Evolutionary conservation across 2,888 invertebrate species (phyloP), one percentile per base, ranked within the genome.

Genomic region (Tinea pellionella): DNA sequence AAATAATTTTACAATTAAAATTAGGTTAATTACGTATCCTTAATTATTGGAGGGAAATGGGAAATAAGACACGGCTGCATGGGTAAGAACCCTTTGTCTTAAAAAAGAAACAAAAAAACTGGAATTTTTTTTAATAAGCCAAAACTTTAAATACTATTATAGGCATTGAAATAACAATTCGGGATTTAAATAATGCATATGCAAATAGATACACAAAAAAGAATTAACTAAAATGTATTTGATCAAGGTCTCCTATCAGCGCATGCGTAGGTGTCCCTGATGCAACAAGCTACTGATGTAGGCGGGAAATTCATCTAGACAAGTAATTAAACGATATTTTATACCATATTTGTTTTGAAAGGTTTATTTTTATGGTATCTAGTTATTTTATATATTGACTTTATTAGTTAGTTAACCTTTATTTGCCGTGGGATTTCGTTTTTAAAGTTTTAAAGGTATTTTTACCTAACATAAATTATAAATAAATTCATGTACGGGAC

Each of bases 301-400:
- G 64, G 65, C 53, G 65, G 60, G 61, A 30, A 55, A 57, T 32
- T 57, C 57, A 30, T 24, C n/a, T 32, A 30, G 32, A n/a, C 6
- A 57, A 62, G 67, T 68, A 67, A 69, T 69, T 69, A 68, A 67
- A 67, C 65, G 65, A 63, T 64, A 67, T 69, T 69, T 69, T 67
- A 66, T 67, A 59, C 68, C 67, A 63, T 70, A 65, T 64, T 64
- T 16, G 63, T 57, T 41, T 41, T 41, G 15, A 15, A 15, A 16
- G 16, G 47, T 16, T 47, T 47, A 2, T 16, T 47, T 47, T 47
- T 47, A 47, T 47, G 16, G 47, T 16, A 16, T 13, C 47, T 13
- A 47, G 47, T 16, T 47, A 16, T 47, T 47, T 47, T 47, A 47
- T 13, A 9, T 16, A 16, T 47, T 9, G 47, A 47, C 15, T 47